Evolutionary conservation across 2,888 invertebrate species (phyloP).

Genomic region (Trachelus stipa): DNA sequence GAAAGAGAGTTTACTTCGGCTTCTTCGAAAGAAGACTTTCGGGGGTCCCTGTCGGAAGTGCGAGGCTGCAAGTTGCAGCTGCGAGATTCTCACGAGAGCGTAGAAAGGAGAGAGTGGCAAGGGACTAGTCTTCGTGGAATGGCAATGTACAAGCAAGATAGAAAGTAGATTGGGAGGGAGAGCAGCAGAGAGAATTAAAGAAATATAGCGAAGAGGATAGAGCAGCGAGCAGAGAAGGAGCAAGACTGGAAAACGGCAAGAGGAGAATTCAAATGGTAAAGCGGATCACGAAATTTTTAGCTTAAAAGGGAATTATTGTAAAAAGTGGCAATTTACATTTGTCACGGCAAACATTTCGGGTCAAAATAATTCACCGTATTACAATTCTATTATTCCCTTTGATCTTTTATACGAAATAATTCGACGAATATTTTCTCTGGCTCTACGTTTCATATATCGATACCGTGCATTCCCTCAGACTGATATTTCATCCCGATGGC

Average conservation of each 20-base stretch:
- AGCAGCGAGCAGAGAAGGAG: slow-evolving; percentile 23
- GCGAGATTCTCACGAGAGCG: slow-evolving; percentile 52
- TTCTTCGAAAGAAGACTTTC: slow-evolving; percentile 2
- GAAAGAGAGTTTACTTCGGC: not conserved
- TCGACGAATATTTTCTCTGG: not conserved
- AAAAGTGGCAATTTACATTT: not conserved
- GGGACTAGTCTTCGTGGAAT: not conserved
- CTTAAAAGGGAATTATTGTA: slow-evolving; percentile 13
- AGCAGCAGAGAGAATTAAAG: not conserved
- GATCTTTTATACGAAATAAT: not conserved
- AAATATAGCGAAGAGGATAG: slow-evolving; percentile 40
- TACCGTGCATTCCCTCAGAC: not conserved
- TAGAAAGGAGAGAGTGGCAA: slow-evolving; percentile 37
- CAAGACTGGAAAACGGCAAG: slow-evolving; percentile 5
- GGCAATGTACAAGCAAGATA: not conserved
- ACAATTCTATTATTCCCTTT: not conserved
- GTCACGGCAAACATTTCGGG: not conserved
- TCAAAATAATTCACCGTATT: not conserved
- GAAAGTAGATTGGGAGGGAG: not conserved
- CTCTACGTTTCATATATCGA: not conserved
- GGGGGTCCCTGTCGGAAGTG: not conserved
- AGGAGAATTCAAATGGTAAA: slow-evolving; percentile 60
- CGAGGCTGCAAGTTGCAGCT: slow-evolving; percentile 42
- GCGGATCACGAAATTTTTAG: slow-evolving; percentile 57
- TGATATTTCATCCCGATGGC: not conserved